phyloP scores from a whole-genome alignment of 1,140 invertebrate species.

The Nephila pilipes region DNA sequence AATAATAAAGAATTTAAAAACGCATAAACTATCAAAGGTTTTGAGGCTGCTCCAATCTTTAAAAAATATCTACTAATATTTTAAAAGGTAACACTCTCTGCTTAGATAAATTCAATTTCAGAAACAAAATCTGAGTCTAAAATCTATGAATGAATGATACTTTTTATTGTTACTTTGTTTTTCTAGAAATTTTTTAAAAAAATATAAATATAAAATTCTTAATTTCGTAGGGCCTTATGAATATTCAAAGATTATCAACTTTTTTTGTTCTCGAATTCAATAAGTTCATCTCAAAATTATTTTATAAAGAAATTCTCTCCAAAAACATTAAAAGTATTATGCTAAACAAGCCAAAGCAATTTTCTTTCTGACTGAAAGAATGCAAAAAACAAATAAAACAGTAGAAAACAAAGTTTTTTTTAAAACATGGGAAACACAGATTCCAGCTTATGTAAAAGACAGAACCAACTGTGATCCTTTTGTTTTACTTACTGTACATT shows the following conservation, averaged over 20 bases:
- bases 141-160: too few relatives aligned
- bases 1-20: too few relatives aligned
- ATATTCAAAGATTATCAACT: background rate
- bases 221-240: too few relatives aligned
- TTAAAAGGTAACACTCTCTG: too few relatives aligned
- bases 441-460: conserved; percentile 10
- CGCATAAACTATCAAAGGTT: too few relatives aligned
- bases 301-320: background rate
- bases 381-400: background rate
- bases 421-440: background rate
- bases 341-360: background rate
- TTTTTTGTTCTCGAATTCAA: background rate
- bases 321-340: background rate
- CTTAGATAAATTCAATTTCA: too few relatives aligned
- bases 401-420: background rate
- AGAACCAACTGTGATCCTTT: conserved; percentile 17
- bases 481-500: conserved; percentile 23
- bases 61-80: too few relatives aligned
- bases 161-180: too few relatives aligned
- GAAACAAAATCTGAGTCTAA: too few relatives aligned
- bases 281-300: background rate
- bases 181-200: too few relatives aligned
- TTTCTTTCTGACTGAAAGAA: background rate
- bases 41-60: too few relatives aligned
- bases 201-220: too few relatives aligned